Conservation (phyloP, 2,113 vertebrate genomes). For the Saimiri boliviensis region DNA sequence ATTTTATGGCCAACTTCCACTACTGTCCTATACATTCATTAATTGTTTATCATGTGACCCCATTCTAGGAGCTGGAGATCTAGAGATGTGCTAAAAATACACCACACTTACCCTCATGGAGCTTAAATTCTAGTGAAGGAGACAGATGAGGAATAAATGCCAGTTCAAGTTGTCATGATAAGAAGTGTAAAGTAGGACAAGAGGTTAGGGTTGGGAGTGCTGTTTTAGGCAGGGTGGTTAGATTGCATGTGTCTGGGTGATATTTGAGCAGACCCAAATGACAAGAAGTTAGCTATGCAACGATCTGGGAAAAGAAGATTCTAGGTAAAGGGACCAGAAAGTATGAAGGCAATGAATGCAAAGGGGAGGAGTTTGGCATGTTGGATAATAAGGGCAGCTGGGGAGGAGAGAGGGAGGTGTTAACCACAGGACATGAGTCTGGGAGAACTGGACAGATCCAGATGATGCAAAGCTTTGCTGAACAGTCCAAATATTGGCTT, state of each 20-base stretch:
- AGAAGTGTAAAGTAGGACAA: not conserved
- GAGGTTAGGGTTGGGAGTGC: not conserved
- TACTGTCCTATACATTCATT: not conserved
- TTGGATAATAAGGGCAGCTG: not conserved
- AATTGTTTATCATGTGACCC: not conserved
- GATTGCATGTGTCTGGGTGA: not conserved
- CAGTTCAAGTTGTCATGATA: not conserved
- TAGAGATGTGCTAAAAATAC: not conserved
- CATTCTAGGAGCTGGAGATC: not conserved
- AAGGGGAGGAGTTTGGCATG: not conserved
- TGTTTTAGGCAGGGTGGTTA: not conserved
- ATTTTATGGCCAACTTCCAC: not conserved
- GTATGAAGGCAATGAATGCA: not conserved
- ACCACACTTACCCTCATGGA: not conserved
- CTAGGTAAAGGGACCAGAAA: not conserved
- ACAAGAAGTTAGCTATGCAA: not conserved
- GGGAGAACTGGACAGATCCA: not conserved
- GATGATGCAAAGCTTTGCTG: not conserved
- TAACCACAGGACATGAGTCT: accelerated
- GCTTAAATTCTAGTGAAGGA: not conserved
- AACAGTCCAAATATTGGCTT: not conserved
- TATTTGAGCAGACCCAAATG: not conserved
- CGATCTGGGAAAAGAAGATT: not conserved
- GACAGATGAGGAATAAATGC: not conserved
- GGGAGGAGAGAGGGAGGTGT: accelerated